Evolutionary conservation across 2,888 invertebrate species (phyloP).

Genomic region (Theristus sp.): DNA sequence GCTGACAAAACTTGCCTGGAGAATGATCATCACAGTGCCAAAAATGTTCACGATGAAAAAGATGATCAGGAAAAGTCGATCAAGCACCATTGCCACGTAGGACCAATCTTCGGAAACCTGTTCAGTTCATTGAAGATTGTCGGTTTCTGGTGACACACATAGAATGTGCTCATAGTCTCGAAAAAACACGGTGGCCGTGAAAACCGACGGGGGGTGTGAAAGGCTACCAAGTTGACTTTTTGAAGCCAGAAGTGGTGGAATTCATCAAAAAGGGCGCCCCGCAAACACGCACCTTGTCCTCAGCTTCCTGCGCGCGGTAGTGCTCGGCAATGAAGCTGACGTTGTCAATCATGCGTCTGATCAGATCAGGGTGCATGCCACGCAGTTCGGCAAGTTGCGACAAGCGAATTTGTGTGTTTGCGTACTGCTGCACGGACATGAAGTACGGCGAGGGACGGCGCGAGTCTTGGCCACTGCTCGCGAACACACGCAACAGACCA

Average conservation of each 20-base stretch:
- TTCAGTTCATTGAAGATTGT: neutral
- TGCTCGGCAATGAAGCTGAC: constrained; percentile 26
- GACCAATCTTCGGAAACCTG: constrained; percentile 26
- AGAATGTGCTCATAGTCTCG: neutral
- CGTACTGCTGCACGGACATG: constrained; percentile 12
- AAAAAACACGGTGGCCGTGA: too few species aligned
- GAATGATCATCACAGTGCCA: constrained; percentile 20
- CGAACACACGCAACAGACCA: too few species aligned
- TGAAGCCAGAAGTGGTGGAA: too few species aligned
- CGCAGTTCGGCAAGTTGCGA: constrained; percentile 19
- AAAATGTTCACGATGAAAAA: constrained; percentile 18
- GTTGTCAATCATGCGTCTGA: constrained; percentile 27
- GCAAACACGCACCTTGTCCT: constrained; percentile 19
- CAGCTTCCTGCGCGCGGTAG: constrained; percentile 20
- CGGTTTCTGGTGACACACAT: neutral
- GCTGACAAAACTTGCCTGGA: constrained; percentile 6
- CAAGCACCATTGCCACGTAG: constrained; percentile 26
- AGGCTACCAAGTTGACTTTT: too few species aligned
- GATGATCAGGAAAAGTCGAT: constrained; percentile 21
- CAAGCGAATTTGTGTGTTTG: constrained; percentile 14
- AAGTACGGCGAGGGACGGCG: constrained; percentile 22
- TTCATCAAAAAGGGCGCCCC: too few species aligned
- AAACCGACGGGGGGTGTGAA: too few species aligned
- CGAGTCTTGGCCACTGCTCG: too few species aligned
- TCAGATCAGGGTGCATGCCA: constrained; percentile 26